Conservation (phyloP, 2,888 invertebrate species). For the Rotaria sp. region DNA sequence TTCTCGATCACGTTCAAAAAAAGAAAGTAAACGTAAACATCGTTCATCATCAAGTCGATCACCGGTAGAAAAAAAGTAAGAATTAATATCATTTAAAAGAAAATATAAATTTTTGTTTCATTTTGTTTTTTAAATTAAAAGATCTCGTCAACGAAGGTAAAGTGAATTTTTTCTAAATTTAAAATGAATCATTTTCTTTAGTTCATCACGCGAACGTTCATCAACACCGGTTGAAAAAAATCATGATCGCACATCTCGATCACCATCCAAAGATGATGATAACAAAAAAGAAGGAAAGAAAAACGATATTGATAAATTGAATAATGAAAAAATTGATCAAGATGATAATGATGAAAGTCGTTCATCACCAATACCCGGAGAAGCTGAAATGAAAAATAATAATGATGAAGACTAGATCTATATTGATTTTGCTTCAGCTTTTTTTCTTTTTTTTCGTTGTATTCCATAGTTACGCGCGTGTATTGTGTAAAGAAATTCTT, state of each 20-base stretch:
- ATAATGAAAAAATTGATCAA: not conserved
- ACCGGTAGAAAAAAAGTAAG: not conserved
- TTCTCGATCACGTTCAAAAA: not conserved
- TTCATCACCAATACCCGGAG: not conserved
- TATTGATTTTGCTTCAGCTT: not conserved
- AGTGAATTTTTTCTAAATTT: not conserved
- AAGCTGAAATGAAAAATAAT: not conserved
- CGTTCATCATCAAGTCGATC: conserved; percentile 16
- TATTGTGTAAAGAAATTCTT: not conserved
- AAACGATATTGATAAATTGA: not conserved
- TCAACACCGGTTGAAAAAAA: not conserved
- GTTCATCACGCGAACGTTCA: not conserved
- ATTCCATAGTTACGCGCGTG: not conserved
- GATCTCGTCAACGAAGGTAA: not conserved
- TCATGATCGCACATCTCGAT: not conserved
- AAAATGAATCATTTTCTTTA: not conserved
- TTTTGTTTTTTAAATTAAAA: not conserved
- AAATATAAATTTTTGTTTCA: not conserved
- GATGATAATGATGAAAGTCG: not conserved
- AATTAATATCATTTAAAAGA: not conserved
- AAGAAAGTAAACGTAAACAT: conserved; percentile 8
- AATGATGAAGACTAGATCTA: not conserved
- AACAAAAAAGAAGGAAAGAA: not conserved
- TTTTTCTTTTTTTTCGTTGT: not conserved
- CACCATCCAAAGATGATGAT: not conserved